These are phyloP conservation scores for Drosophila kurseongensis DNA, from an alignment of 1,140 invertebrate species.

Conservation along the genomic window DNA sequence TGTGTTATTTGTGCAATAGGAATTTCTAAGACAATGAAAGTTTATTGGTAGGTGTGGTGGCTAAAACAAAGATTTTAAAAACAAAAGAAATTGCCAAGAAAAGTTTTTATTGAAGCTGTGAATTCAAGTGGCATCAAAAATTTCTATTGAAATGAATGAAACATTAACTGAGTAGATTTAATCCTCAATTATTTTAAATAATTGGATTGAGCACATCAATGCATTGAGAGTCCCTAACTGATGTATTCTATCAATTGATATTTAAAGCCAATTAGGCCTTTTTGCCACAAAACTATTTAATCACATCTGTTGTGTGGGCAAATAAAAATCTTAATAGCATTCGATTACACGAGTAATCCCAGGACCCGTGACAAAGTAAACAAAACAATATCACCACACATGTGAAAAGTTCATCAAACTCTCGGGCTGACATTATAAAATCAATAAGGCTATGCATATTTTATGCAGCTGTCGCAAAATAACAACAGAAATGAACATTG, in stretches of 20 bases:
- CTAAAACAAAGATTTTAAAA: no score
- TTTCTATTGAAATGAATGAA: background rate
- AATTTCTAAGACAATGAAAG: no score
- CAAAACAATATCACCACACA: conserved; percentile 10
- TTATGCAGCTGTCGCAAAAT: conserved; percentile 48
- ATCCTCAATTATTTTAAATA: background rate
- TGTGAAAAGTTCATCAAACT: conserved; percentile 66
- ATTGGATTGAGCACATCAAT: background rate
- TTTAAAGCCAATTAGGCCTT: conserved; percentile 22
- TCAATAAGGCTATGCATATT: conserved; percentile 79
- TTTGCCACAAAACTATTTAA: conserved; percentile 25
- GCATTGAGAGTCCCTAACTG: conserved; percentile 3
- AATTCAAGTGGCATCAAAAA: no score
- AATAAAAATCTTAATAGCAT: conserved; percentile 47
- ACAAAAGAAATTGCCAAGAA: no score
- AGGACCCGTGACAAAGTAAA: conserved; percentile 40
- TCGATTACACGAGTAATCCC: conserved; percentile 55
- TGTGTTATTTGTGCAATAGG: no score
- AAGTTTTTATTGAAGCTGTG: no score
- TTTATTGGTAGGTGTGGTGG: no score
- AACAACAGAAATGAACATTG: conserved; percentile 26
- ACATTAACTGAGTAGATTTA: background rate
- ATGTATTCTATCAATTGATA: conserved; percentile 9
- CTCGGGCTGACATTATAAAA: conserved; percentile 56
- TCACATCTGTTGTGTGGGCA: conserved; percentile 25